Evolutionary conservation across 2,113 vertebrate species (phyloP).

Genomic region (Rhodinocichla rosea): DNA sequence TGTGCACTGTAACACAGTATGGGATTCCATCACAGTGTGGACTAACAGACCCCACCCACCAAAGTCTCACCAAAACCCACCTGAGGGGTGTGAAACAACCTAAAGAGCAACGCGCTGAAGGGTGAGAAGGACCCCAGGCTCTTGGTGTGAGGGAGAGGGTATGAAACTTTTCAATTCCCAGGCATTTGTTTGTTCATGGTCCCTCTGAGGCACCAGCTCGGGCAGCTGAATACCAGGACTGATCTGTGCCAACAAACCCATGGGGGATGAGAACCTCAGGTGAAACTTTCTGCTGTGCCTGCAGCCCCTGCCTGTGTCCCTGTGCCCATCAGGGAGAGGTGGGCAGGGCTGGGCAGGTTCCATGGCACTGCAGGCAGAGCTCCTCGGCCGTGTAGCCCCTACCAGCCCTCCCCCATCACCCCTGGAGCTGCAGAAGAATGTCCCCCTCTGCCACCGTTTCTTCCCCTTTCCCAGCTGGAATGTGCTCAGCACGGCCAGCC

Average conservation of each 20-base stretch:
- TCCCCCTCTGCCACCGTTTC: neutral
- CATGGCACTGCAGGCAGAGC: neutral
- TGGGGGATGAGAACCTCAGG: accelerated
- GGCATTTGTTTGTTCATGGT: neutral
- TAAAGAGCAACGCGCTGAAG: neutral
- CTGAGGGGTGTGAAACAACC: neutral
- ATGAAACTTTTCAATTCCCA: neutral
- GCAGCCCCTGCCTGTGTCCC: neutral
- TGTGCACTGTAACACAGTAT: neutral
- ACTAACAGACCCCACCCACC: neutral
- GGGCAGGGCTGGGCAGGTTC: neutral
- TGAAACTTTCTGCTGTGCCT: neutral
- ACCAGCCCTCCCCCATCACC: too few species aligned
- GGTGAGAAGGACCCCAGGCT: neutral
- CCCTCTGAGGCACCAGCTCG: neutral
- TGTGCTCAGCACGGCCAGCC: neutral
- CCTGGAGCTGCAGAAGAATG: neutral
- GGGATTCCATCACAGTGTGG: neutral
- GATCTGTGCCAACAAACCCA: neutral
- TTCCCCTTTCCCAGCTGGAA: neutral
- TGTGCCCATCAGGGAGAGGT: neutral
- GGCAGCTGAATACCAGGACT: neutral
- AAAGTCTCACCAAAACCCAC: neutral
- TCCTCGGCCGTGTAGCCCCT: neutral
- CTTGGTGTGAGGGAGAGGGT: neutral